Evolutionary conservation across 2,113 vertebrate species (phyloP).

Genomic region (Shinisaurus crocodilurus): DNA sequence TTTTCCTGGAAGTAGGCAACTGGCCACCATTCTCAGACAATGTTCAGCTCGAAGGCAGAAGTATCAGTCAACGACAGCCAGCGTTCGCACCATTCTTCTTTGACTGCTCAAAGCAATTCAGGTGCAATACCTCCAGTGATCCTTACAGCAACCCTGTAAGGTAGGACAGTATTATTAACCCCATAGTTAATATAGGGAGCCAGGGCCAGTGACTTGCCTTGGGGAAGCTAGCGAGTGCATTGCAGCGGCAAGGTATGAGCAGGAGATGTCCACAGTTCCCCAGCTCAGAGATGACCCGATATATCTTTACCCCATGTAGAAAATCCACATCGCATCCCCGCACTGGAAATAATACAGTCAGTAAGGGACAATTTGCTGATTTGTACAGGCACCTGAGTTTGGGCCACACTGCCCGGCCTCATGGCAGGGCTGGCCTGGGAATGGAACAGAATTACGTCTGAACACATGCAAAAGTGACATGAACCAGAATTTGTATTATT

Average conservation of each 20-base stretch:
- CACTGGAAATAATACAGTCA: background rate
- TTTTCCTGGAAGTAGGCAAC: no score
- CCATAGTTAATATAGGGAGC: no score
- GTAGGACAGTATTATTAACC: no score
- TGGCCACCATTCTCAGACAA: background rate
- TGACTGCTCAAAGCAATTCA: no score
- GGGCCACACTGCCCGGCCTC: background rate
- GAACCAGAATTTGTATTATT: no score
- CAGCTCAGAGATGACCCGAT: background rate
- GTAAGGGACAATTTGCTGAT: background rate
- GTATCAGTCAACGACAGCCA: no score
- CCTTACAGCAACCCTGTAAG: no score
- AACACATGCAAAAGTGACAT: no score
- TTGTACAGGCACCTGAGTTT: background rate
- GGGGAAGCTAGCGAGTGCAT: background rate
- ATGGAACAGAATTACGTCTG: background rate
- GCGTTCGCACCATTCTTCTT: no score
- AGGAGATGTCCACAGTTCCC: background rate
- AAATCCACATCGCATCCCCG: background rate
- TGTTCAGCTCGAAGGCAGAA: background rate
- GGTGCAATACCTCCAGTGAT: no score
- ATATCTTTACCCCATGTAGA: background rate
- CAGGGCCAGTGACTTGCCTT: background rate
- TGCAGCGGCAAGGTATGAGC: background rate
- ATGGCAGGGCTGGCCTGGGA: background rate